Conservation (phyloP, 2,797 vertebrate species). For the Sylvia borin region DNA sequence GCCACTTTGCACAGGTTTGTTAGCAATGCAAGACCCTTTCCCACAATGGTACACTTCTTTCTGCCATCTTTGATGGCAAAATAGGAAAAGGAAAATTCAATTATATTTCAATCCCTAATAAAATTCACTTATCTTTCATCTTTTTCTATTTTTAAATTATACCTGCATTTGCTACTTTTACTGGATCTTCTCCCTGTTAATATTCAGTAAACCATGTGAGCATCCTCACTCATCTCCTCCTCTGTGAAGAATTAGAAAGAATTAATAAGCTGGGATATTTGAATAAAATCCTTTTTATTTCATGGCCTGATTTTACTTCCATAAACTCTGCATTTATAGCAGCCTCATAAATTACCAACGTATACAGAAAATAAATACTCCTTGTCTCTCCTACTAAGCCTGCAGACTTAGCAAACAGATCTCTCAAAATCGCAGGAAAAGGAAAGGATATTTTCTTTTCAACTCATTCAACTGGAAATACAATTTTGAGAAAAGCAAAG, state of each 20-base stretch:
- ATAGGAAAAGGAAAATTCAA: conserved; percentile 44
- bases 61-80: conserved; percentile 51
- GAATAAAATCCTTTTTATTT: conserved; percentile 62
- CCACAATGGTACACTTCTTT: conserved; percentile 35
- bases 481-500: conserved; percentile 72
- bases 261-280: conserved; percentile 60
- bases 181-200: conserved; percentile 15
- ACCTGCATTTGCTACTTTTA: neutral
- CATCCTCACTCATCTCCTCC: conserved; percentile 25
- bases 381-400: conserved; percentile 35
- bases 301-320: conserved; percentile 47
- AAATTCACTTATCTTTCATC: conserved; percentile 46
- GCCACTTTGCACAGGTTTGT: conserved; percentile 6
- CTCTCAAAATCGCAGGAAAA: conserved; percentile 56
- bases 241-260: conserved; percentile 63
- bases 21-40: conserved; percentile 45
- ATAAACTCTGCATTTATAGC: conserved; percentile 54
- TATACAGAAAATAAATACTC: conserved; percentile 58
- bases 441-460: conserved; percentile 53
- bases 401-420: conserved; percentile 58
- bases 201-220: conserved; percentile 30
- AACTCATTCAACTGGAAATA: conserved; percentile 63
- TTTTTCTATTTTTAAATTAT: conserved; percentile 51
- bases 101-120: conserved; percentile 55
- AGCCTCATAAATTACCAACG: conserved; percentile 51